A percentile compares a stretch with the other conserved stretches of the same genome.
Conservation (phyloP, 2,888 invertebrate species). For the Nymphalis polychloros region DNA sequence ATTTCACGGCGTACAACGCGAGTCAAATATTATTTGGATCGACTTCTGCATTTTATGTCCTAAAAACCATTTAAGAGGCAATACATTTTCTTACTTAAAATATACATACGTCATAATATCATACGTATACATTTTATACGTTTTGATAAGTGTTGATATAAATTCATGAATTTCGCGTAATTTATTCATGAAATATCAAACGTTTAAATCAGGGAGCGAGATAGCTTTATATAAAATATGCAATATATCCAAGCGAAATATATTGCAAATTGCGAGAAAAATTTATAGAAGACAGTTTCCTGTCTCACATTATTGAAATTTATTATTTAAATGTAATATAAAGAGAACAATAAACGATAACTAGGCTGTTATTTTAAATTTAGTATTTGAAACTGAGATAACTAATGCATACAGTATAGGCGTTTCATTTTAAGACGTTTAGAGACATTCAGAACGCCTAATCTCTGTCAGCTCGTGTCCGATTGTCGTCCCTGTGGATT, state of each 20-base stretch:
- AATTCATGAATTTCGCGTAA: conserved; percentile 24
- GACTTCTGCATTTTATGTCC: too few species aligned
- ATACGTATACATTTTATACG: not conserved
- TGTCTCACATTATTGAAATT: conserved; percentile 3
- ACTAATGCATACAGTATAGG: too few species aligned
- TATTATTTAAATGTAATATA: conserved; percentile 1
- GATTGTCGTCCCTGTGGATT: too few species aligned
- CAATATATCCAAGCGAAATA: not conserved
- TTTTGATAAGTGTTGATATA: conserved; percentile 24
- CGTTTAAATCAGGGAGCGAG: conserved; percentile 16
- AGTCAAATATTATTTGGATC: too few species aligned
- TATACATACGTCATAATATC: too few species aligned
- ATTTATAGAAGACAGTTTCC: conserved; percentile 12
- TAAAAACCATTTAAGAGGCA: too few species aligned
- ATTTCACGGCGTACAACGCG: too few species aligned
- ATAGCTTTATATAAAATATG: not conserved
- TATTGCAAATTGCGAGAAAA: conserved; percentile 10
- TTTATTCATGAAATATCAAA: conserved; percentile 31
- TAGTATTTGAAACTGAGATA: not conserved
- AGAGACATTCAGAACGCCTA: too few species aligned
- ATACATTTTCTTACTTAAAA: too few species aligned
- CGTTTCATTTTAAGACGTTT: too few species aligned
- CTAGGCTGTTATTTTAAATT: not conserved
- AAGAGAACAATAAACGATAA: conserved; percentile 1
- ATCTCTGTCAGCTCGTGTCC: too few species aligned